Percentiles rank a stretch among this genome's conserved stretches.
Evolutionary conservation across 2,113 vertebrate species (phyloP).

Genomic region (Promerops cafer): DNA sequence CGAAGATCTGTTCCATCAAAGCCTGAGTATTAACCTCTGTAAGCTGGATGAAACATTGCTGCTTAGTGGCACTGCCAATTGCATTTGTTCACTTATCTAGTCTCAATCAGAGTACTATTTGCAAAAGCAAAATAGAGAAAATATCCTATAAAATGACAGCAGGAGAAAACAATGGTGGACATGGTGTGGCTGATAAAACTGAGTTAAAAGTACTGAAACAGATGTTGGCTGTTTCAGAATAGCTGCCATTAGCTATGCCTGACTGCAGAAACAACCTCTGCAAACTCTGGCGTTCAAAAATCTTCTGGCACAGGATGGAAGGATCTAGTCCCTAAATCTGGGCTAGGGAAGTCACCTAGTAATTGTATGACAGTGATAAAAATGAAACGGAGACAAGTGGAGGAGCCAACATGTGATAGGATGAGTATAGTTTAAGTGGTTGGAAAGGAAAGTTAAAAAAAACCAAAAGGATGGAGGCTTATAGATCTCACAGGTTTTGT

Average conservation of each 20-base stretch:
- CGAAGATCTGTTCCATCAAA: background rate
- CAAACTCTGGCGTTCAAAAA: background rate
- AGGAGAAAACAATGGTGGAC: background rate
- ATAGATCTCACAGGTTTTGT: background rate
- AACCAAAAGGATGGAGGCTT: background rate
- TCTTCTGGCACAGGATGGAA: background rate
- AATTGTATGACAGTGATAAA: background rate
- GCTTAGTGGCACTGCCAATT: background rate
- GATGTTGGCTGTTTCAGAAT: conserved; percentile 26
- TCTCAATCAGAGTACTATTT: background rate
- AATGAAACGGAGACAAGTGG: background rate
- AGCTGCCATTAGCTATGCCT: background rate
- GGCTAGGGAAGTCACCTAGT: background rate
- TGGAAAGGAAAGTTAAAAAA: background rate
- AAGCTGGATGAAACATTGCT: background rate
- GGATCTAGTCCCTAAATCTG: background rate
- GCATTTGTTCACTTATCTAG: background rate
- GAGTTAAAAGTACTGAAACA: background rate
- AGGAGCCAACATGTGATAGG: background rate
- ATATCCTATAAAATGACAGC: background rate
- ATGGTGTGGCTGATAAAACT: background rate
- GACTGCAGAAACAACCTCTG: background rate
- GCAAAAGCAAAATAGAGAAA: background rate
- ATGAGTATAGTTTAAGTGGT: background rate
- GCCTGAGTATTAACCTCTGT: background rate